These are phyloP conservation scores for Drosophila pectinifera DNA, from an alignment of 1,140 invertebrate genomes.

Conservation along the genomic window DNA sequence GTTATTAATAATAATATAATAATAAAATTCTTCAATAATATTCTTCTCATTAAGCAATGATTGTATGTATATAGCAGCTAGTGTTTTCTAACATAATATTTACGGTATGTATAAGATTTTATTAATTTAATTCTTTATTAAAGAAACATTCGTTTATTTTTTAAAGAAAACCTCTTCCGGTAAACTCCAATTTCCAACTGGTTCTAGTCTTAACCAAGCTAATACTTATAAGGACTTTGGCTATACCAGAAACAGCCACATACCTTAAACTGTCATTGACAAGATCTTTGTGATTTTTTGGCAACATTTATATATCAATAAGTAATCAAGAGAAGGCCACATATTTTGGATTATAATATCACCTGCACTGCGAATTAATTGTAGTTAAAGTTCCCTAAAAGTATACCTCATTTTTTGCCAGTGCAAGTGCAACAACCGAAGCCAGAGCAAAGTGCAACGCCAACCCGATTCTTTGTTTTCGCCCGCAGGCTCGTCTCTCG, in stretches of 20 bases:
- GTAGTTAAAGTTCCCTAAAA: neutral
- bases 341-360: no score
- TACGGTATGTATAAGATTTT: neutral
- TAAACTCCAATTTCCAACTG: neutral
- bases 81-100: no score
- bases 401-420: neutral
- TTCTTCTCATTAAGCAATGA: no score
- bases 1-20: neutral
- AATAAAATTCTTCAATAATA: no score
- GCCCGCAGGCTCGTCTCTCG: constrained; percentile 43
- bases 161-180: no score
- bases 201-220: neutral
- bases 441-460: constrained; percentile 53
- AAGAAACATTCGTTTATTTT: neutral
- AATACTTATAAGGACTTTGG: neutral
- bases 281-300: no score
- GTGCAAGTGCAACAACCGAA: constrained; percentile 38
- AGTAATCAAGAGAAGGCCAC: no score
- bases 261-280: no score
- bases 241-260: no score
- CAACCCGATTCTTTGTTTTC: constrained; percentile 57
- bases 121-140: neutral
- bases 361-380: no score
- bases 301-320: no score
- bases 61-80: neutral